Evolutionary conservation across 2,113 vertebrate genomes (phyloP).

Genomic region (Otolemur garnettii): DNA sequence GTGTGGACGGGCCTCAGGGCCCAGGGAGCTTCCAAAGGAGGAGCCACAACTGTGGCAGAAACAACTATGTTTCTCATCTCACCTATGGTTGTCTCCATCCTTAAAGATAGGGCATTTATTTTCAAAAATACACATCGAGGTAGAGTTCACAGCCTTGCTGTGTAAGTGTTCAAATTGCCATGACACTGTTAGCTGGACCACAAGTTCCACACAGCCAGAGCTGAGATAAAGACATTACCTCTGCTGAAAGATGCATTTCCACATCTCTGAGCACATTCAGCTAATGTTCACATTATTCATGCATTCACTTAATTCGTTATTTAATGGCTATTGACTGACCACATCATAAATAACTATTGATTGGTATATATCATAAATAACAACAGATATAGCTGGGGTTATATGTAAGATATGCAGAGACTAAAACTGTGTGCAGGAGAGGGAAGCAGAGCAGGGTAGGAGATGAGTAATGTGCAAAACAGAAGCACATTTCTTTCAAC

Average conservation of each 20-base stretch:
- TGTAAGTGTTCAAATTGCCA: not conserved
- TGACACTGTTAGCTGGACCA: not conserved
- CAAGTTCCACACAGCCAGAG: not conserved
- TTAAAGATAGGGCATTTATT: slow-evolving; percentile 13
- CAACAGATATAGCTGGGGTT: not conserved
- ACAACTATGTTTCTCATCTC: not conserved
- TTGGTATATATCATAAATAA: not conserved
- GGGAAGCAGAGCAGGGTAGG: not conserved
- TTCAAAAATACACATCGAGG: not conserved
- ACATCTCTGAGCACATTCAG: not conserved
- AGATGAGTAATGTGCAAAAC: not conserved
- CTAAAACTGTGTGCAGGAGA: not conserved
- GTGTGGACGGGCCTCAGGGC: not conserved
- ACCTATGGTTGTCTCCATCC: not conserved
- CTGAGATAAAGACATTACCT: not conserved
- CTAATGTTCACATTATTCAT: not conserved
- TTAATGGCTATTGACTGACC: not conserved
- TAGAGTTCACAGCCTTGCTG: not conserved
- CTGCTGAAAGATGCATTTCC: not conserved
- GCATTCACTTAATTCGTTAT: not conserved
- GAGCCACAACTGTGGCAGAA: not conserved
- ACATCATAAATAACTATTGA: not conserved
- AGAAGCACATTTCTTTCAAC: not conserved
- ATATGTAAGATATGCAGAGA: not conserved
- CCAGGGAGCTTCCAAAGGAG: slow-evolving; percentile 17